Conservation (phyloP, 2,888 invertebrate genomes). For the Nephrotoma flavescens region DNA sequence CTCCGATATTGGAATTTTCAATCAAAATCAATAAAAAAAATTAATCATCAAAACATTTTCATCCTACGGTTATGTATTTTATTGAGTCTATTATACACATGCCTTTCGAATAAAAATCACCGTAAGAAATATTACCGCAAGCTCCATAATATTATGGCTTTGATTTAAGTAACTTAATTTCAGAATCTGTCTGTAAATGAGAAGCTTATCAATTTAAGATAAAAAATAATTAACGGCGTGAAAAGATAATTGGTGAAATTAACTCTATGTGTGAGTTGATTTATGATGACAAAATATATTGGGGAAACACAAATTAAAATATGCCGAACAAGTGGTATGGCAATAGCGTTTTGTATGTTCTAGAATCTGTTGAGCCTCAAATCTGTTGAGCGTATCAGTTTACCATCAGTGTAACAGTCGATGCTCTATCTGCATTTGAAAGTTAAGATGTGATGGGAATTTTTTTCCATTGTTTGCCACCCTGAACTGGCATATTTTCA, state of each 20-base stretch:
- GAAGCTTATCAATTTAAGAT: not conserved
- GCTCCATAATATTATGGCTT: not conserved
- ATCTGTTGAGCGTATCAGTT: too few species aligned
- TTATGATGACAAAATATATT: too few species aligned
- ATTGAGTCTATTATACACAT: not conserved
- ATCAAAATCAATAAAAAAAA: not conserved
- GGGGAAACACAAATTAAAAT: too few species aligned
- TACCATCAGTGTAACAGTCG: too few species aligned
- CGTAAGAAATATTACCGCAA: not conserved
- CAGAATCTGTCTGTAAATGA: not conserved
- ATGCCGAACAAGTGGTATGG: too few species aligned
- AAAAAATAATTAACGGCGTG: not conserved
- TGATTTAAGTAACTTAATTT: not conserved
- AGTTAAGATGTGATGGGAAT: too few species aligned
- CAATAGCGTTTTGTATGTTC: too few species aligned
- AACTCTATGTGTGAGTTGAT: too few species aligned
- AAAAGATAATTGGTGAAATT: not conserved
- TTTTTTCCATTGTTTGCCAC: too few species aligned
- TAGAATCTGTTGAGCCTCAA: too few species aligned
- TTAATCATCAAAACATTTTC: not conserved
- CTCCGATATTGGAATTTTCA: not conserved
- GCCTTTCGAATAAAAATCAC: not conserved
- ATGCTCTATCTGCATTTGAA: too few species aligned
- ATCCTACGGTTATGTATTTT: not conserved
- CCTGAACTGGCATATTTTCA: too few species aligned